phyloP scores from a whole-genome alignment of 2,797 vertebrate genomes.

The Rhabdophis nuchalis region DNA sequence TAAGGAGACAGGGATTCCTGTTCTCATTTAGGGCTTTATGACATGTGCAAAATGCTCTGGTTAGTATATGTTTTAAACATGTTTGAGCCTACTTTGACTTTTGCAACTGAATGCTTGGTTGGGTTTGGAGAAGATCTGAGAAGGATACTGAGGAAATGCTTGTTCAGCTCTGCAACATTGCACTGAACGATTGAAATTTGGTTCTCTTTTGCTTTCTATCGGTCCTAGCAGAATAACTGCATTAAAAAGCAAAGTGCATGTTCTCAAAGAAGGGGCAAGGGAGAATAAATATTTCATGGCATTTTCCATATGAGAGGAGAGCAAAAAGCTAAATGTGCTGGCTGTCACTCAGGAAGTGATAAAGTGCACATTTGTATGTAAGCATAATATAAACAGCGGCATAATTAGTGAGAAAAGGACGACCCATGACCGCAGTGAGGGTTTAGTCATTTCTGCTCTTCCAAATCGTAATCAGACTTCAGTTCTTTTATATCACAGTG shows the following conservation, averaged over 20 bases:
- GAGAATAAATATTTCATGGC: conserved; percentile 6
- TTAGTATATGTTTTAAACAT: neutral
- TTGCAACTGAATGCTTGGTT: neutral
- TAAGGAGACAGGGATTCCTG: neutral
- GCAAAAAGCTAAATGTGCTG: neutral
- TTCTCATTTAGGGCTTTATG: neutral
- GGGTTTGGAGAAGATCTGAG: neutral
- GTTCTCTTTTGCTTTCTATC: neutral
- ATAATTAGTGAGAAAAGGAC: neutral
- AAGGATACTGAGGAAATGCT: neutral
- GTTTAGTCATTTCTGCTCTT: neutral
- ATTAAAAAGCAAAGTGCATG: neutral
- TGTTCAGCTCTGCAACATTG: neutral
- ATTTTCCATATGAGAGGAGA: neutral
- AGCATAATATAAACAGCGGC: neutral
- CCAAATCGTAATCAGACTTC: neutral
- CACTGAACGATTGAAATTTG: neutral
- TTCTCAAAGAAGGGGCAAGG: neutral
- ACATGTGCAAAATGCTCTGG: neutral
- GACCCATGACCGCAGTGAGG: neutral
- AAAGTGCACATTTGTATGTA: neutral
- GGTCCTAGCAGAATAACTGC: neutral
- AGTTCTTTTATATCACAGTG: neutral
- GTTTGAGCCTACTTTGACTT: neutral
- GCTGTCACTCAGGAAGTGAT: neutral